These are phyloP conservation scores for Drosophila sucinea DNA, from an alignment of 1,140 invertebrate genomes.

Conservation along the genomic window DNA sequence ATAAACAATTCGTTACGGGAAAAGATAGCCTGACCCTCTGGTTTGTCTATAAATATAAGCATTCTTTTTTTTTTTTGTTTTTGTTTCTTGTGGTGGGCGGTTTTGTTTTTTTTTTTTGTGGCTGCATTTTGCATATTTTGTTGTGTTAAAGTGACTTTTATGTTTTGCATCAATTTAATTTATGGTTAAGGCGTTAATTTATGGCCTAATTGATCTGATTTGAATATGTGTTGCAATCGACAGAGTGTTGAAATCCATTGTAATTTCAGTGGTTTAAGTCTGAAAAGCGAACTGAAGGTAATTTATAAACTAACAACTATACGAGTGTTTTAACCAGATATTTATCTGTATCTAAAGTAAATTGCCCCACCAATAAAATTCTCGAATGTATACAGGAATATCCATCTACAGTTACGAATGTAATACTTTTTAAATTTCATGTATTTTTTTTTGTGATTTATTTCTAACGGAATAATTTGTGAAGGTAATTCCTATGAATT, in stretches of 20 bases:
- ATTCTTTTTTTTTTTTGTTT: conserved; percentile 14
- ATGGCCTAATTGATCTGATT: conserved; percentile 76
- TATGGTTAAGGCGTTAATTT: conserved; percentile 76
- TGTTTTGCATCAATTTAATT: conserved; percentile 74
- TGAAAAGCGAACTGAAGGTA: not conserved
- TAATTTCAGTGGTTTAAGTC: conserved; percentile 37
- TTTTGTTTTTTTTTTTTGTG: conserved; percentile 35
- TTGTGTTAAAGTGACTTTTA: conserved; percentile 61
- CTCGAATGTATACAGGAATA: too few relatives aligned
- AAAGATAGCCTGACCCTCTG: not conserved
- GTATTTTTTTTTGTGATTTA: too few relatives aligned
- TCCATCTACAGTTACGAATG: too few relatives aligned
- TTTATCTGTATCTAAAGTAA: too few relatives aligned
- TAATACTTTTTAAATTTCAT: too few relatives aligned
- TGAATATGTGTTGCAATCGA: conserved; percentile 64
- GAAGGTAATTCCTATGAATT: too few relatives aligned
- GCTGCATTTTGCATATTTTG: conserved; percentile 68
- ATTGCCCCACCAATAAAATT: too few relatives aligned
- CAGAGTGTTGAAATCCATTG: conserved; percentile 55
- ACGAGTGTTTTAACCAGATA: too few relatives aligned
- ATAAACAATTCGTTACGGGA: not conserved
- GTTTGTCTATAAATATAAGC: not conserved
- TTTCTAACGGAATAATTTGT: too few relatives aligned
- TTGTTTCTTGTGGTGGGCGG: conserved; percentile 47
- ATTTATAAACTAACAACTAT: conserved; percentile 6